Conservation (phyloP, 2,797 vertebrate species). For the Poeciliopsis presidionis region DNA sequence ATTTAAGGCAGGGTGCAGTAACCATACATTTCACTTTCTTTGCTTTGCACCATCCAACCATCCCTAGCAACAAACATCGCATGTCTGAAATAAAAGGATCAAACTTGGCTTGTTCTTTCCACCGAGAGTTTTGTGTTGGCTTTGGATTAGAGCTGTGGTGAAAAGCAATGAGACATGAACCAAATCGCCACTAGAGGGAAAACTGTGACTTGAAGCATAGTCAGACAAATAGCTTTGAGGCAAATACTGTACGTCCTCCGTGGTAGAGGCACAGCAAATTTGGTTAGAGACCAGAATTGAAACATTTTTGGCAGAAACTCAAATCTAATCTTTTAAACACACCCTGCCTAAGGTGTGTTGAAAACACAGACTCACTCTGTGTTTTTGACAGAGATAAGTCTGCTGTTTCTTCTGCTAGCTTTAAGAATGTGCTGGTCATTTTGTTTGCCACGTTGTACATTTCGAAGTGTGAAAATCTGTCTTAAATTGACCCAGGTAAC, state of each 20-base stretch:
- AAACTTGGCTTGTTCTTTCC: neutral
- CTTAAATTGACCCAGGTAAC: neutral
- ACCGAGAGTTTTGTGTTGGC: neutral
- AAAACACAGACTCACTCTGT: neutral
- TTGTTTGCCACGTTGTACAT: neutral
- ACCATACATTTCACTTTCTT: neutral
- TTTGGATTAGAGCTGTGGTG: neutral
- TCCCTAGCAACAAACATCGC: neutral
- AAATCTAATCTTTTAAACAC: neutral
- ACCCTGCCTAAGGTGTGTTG: neutral
- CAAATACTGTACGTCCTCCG: neutral
- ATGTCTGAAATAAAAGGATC: neutral
- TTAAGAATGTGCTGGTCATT: neutral
- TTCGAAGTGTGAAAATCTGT: neutral
- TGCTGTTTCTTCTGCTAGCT: neutral
- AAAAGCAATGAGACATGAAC: conserved; percentile 2
- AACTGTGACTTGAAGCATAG: neutral
- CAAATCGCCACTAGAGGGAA: neutral
- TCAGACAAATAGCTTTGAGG: neutral
- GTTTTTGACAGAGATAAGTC: neutral
- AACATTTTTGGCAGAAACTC: neutral
- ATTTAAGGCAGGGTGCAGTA: conserved; percentile 6
- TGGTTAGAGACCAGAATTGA: neutral
- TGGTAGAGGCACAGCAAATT: neutral
- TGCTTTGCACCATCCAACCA: neutral